A percentile compares a stretch with the other conserved stretches of the same genome.
Conservation (phyloP, 1,140 invertebrate genomes). For the Ostrea denselamellosa region DNA sequence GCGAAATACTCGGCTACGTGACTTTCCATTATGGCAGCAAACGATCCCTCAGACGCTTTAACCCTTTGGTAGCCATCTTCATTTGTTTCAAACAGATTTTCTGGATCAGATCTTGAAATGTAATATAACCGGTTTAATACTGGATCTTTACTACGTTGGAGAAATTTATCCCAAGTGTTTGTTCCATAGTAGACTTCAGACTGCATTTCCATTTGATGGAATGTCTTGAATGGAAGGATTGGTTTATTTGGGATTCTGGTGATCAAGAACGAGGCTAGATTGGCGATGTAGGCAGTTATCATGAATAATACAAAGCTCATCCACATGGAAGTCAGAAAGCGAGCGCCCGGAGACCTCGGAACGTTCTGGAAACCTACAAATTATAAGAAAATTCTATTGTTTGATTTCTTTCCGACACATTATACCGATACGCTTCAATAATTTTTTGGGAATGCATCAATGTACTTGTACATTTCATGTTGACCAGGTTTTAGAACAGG, state of each 20-base stretch:
- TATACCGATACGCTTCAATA: too few species aligned
- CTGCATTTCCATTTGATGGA: constrained; percentile 49
- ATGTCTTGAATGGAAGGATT: constrained; percentile 62
- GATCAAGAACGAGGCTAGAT: constrained; percentile 89
- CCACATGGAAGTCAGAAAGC: constrained; percentile 67
- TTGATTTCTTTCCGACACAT: too few species aligned
- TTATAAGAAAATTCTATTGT: background rate
- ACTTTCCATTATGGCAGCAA: constrained; percentile 94
- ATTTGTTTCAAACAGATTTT: constrained; percentile 82
- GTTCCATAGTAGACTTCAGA: constrained; percentile 41
- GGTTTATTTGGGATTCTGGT: constrained; percentile 57
- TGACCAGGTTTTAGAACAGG: too few species aligned
- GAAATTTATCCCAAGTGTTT: background rate
- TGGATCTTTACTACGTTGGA: background rate
- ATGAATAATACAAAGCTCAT: constrained; percentile 66
- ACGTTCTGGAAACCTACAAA: constrained; percentile 65
- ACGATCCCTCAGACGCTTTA: constrained; percentile 83
- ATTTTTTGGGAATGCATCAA: too few species aligned
- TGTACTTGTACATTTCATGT: too few species aligned
- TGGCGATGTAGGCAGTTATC: constrained; percentile 66
- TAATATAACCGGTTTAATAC: constrained; percentile 8
- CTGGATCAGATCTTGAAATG: constrained; percentile 1
- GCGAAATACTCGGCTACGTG: constrained; percentile 96
- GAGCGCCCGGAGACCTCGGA: constrained; percentile 64
- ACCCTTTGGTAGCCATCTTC: constrained; percentile 91